Base-by-base conservation (phyloP, 2,888 invertebrate species). In the Sussaba pulchella region DNA sequence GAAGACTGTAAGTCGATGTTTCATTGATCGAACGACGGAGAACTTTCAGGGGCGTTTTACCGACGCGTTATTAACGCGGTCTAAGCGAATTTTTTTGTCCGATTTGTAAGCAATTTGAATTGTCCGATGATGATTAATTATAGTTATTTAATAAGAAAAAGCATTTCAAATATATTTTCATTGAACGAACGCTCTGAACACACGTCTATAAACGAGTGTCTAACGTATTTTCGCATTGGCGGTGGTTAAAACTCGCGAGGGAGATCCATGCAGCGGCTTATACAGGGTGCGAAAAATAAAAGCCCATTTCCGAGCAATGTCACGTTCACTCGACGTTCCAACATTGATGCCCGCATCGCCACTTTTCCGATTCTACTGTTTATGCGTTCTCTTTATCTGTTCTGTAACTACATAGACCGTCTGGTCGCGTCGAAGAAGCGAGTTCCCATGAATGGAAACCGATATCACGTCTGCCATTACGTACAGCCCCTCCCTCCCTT, bases 361-460 rank as follows among this genome's bases (percentile, higher is more conserved):
- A 47, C 12, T 41, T 52, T 41, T 67, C 36, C 19, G 57, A 41
- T 70, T 80, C 67, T 52, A 61, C 71, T 78, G 71, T 76, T 82
- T 71, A 81, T 75, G 63, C 64, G 47, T 59, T 57, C 52, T 19
- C 24, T 47, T 59, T 66, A 52, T 59, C 39, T 59, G 36, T n/a
- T 78, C 57, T 52, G 52, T 36, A n/a, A 39, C 36, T 52, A 12
- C 21, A 61, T 24, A 26, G 50, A 69, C 63, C 14, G 31, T 45
- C n/a, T n/a, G n/a, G 72, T 54, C 36, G 78, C 64, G 78, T 69
- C 70, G 66, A 50, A 75, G 39, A 10, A 57, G 26, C 76, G 70
- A 78, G 77, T 84, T 83, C 61, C 81, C 64, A 79, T 83, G 83
- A 84, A 83, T 84, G 84, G 73, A 84, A 84, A 82, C 81, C 81